Evolutionary conservation across 2,797 vertebrate species (phyloP).

Genomic region (Microtus obscurus): DNA sequence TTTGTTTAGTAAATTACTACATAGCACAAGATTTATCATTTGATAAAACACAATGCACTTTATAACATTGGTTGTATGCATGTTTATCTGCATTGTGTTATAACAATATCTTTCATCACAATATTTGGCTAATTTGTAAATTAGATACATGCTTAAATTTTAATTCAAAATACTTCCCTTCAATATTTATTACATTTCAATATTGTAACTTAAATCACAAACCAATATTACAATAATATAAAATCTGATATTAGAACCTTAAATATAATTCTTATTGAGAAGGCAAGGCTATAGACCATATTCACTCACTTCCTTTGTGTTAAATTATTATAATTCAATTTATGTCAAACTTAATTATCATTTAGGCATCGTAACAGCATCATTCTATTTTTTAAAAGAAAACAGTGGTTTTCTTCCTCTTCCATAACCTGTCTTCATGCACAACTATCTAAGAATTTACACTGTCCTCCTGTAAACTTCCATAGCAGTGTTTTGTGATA

Average conservation of each 20-base stretch:
- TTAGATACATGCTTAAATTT: not conserved
- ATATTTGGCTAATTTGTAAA: conserved; percentile 37
- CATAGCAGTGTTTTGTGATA: not conserved
- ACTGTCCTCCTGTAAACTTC: not conserved
- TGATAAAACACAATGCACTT: not conserved
- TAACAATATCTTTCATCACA: not conserved
- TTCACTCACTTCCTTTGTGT: not conserved
- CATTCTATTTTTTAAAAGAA: not conserved
- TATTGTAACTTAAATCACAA: not conserved
- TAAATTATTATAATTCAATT: not conserved
- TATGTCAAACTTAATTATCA: not conserved
- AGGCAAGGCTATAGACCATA: not conserved
- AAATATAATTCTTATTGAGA: not conserved
- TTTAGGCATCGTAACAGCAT: not conserved
- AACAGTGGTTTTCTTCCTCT: not conserved
- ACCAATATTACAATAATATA: not conserved
- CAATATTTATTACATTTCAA: not conserved
- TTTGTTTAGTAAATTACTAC: not conserved
- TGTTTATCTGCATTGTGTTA: not conserved
- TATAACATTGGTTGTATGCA: no score
- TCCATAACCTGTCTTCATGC: not conserved
- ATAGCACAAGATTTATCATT: not conserved
- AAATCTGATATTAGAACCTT: not conserved
- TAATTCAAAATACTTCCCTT: not conserved
- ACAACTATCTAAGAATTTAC: not conserved